phyloP scores from a whole-genome alignment of 2,113 vertebrate genomes.

The Saccopteryx bilineata region DNA sequence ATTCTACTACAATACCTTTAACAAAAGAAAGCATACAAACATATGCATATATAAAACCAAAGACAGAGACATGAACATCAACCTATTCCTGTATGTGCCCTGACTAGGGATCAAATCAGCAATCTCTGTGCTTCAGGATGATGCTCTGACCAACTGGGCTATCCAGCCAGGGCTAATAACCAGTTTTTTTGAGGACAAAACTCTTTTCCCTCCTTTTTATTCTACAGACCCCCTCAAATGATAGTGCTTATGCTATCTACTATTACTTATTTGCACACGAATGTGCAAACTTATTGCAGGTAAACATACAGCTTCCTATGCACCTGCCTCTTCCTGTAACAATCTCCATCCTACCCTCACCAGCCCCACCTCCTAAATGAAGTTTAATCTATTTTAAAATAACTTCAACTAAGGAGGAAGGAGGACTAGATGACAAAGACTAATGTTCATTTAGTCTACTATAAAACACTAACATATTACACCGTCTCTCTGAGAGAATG shows the following conservation, averaged over 20 bases:
- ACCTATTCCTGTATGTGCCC: too few relatives aligned
- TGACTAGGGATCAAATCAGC: too few relatives aligned
- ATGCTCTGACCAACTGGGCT: too few relatives aligned
- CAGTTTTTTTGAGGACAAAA: neutral
- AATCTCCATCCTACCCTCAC: neutral
- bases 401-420: neutral
- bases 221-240: neutral
- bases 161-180: neutral
- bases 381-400: conserved; percentile 28
- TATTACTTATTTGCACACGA: neutral
- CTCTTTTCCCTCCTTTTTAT: neutral
- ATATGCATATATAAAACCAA: too few relatives aligned
- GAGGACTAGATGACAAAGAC: neutral
- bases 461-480: neutral
- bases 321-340: neutral
- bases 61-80: too few relatives aligned
- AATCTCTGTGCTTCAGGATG: too few relatives aligned
- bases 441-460: conserved; percentile 4
- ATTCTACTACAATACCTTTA: neutral
- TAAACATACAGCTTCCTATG: neutral
- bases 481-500: neutral
- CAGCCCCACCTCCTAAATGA: neutral
- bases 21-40: too few relatives aligned
- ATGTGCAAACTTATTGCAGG: neutral
- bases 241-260: neutral